These are phyloP conservation scores for Rousettus madagascariensis DNA, from an alignment of 2,797 vertebrate genomes.

Conservation along the genomic window DNA sequence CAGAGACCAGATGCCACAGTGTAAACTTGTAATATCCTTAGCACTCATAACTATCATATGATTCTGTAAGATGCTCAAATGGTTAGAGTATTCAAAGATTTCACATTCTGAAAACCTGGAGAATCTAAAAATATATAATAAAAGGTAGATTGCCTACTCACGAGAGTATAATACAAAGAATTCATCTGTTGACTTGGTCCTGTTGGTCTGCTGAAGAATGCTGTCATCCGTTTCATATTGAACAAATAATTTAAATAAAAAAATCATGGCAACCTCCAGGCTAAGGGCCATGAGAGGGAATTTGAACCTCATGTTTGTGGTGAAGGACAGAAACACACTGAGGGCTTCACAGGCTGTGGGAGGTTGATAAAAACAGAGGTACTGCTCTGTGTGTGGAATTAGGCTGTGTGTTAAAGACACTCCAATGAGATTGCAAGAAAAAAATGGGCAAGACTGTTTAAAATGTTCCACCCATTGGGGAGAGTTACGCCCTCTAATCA, in stretches of 20 bases:
- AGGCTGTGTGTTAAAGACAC: conserved; percentile 74
- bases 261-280: conserved; percentile 90
- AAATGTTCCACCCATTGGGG: conserved; percentile 81
- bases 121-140: not conserved
- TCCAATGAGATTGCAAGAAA: conserved; percentile 84
- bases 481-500: conserved; percentile 55
- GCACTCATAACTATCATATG: not conserved
- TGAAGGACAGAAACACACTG: conserved; percentile 84
- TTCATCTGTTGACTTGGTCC: fast-evolving
- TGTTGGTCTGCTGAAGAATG: fast-evolving
- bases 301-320: conserved; percentile 94
- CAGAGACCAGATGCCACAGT: not conserved
- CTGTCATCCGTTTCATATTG: conserved; percentile 80
- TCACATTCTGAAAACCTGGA: not conserved
- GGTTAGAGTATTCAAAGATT: not conserved
- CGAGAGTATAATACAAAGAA: conserved; percentile 86
- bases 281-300: conserved; percentile 90
- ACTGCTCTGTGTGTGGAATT: conserved; percentile 81
- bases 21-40: not conserved
- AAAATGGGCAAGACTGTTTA: not conserved
- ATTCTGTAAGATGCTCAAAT: not conserved
- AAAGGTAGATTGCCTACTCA: conserved; percentile 86
- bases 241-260: conserved; percentile 91
- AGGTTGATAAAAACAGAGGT: conserved; percentile 83
- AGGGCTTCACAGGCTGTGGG: conserved; percentile 71